Percentiles rank a stretch among this genome's conserved stretches.
Evolutionary conservation across 2,888 invertebrate species (phyloP).

Genomic region (Eurytoma californica): DNA sequence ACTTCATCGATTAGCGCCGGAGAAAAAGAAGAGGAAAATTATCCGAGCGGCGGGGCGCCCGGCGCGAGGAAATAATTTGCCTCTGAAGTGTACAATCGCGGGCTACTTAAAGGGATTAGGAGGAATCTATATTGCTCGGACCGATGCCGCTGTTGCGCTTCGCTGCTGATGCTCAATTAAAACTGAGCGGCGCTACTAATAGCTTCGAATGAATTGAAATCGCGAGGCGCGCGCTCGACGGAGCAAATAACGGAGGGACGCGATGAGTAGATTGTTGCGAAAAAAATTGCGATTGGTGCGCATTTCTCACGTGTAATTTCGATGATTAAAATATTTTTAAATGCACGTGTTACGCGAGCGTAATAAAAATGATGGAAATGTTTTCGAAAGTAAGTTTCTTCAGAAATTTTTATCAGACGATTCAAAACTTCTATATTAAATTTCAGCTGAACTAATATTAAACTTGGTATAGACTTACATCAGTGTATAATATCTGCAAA

Average conservation of each 20-base stretch:
- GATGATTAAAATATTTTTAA: not conserved
- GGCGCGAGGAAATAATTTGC: slow-evolving; percentile 29
- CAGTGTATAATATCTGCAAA: not conserved
- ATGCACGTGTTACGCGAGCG: too few relatives aligned
- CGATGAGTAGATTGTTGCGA: not conserved
- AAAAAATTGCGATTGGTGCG: not conserved
- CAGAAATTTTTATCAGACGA: slow-evolving; percentile 32
- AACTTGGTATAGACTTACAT: slow-evolving; percentile 3
- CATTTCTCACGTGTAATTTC: not conserved
- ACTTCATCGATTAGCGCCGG: slow-evolving; percentile 34
- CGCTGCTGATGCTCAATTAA: slow-evolving; percentile 66
- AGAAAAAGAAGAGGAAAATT: not conserved
- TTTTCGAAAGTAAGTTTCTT: not conserved
- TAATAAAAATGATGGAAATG: too few relatives aligned
- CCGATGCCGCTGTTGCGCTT: slow-evolving; percentile 2
- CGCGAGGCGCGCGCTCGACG: not conserved
- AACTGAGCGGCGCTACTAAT: slow-evolving; percentile 61
- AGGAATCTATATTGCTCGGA: slow-evolving; percentile 7
- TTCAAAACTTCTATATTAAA: slow-evolving; percentile 3
- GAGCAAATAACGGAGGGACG: not conserved
- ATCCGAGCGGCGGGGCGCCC: too few relatives aligned
- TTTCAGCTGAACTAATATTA: slow-evolving; percentile 9
- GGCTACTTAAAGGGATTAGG: slow-evolving; percentile 34
- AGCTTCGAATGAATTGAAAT: slow-evolving; percentile 37
- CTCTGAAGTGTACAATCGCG: slow-evolving; percentile 32